phyloP scores from a whole-genome alignment of 2,888 invertebrate genomes.

The Rhagonycha fulva region DNA sequence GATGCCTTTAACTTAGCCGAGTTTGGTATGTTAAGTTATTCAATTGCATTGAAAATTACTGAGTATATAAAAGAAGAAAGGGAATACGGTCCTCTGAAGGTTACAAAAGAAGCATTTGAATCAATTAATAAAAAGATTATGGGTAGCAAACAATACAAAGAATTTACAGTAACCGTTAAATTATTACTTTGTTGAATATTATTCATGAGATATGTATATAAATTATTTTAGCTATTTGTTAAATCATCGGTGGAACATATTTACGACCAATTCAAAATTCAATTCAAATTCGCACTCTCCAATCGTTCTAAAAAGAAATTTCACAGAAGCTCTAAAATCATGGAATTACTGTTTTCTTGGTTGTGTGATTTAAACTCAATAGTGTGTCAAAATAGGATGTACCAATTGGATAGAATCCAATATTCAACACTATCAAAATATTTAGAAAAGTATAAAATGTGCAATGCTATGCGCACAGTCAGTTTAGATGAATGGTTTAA shows the following conservation, averaged over 20 bases:
- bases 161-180: not conserved
- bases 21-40: constrained; percentile 61
- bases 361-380: too few species aligned
- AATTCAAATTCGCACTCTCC: not conserved
- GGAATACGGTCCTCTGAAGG: constrained; percentile 53
- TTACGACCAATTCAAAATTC: not conserved
- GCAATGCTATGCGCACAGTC: too few species aligned
- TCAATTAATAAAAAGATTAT: not conserved
- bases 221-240: not conserved
- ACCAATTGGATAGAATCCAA: too few species aligned
- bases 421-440: too few species aligned
- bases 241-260: not conserved
- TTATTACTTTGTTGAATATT: not conserved
- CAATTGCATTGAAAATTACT: constrained; percentile 60
- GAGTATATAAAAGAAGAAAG: constrained; percentile 61
- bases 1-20: constrained; percentile 59
- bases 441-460: too few species aligned
- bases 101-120: not conserved
- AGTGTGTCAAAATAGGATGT: too few species aligned
- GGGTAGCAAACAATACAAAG: not conserved
- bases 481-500: too few species aligned
- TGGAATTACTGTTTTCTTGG: too few species aligned
- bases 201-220: not conserved
- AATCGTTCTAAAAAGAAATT: too few species aligned
- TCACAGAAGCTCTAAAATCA: too few species aligned